A percentile compares a stretch with the other conserved stretches of the same genome.
These are phyloP conservation scores for Pygoscelis adeliae DNA, from an alignment of 2,113 vertebrate species.

Conservation along the genomic window DNA sequence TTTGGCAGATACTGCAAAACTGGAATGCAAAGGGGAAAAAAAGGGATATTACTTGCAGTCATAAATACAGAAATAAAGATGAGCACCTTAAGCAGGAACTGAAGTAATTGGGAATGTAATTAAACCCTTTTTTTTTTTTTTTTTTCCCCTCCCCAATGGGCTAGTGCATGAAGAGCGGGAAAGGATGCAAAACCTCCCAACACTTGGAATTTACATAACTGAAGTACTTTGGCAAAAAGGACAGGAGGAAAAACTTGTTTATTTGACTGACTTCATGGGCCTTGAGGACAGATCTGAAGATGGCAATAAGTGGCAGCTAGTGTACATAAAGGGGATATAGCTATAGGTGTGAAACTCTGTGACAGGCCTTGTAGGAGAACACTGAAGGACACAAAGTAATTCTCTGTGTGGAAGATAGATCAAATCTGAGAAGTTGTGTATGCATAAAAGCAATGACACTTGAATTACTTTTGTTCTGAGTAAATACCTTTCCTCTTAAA, in stretches of 20 bases:
- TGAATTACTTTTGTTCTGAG: neutral
- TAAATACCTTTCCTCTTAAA: neutral
- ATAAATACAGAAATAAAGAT: neutral
- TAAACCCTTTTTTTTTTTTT: neutral
- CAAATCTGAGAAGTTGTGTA: neutral
- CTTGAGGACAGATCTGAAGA: neutral
- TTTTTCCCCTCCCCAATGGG: rapidly evolving
- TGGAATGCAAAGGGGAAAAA: neutral
- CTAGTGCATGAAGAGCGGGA: neutral
- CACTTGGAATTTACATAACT: neutral
- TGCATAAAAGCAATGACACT: neutral
- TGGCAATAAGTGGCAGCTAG: neutral
- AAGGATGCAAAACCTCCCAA: neutral
- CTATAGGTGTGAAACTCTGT: neutral
- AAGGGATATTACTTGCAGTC: neutral
- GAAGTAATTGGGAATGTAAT: neutral
- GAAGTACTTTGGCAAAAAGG: neutral
- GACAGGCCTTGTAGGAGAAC: neutral
- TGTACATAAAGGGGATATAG: neutral
- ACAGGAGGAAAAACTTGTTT: neutral
- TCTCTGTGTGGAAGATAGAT: neutral
- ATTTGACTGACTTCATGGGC: neutral
- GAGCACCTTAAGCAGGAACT: neutral
- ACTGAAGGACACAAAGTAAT: neutral
- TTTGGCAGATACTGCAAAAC: neutral